Evolutionary conservation across 1,140 invertebrate species (phyloP), one percentile per base, ranked within the genome.

Genomic region (Nasonia vitripennis): DNA sequence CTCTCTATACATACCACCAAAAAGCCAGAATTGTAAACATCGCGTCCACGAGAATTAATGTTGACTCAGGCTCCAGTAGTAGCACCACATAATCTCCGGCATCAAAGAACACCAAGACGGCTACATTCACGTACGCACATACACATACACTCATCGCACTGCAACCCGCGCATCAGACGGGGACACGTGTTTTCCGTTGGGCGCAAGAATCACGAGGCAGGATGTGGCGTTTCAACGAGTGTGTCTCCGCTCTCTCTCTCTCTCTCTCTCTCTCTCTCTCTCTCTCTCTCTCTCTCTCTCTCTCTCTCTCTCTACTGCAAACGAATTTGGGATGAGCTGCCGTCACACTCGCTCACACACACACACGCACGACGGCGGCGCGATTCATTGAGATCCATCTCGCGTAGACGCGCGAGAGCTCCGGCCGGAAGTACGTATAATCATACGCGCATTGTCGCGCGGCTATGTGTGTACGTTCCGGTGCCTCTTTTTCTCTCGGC

Each of bases 351-450:
- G n/a, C 20, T 27, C 55, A 20, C 14, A 5, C 55, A 20, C 55
- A 20, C 55, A 62, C 20, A 62, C 55, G n/a, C 55, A n/a, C 55
- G 67, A 48, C 83, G 67, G n/a, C 78, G 86, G 88, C 86, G 84
- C 90, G 9, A 34, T 79, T 93, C 92, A 93, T 93, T 92, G 90
- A 88, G 91, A 93, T 93, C 92, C 92, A 91, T 93, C 91, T 93
- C 92, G 91, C 90, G 91, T 88, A 37, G 73, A 9, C 9, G 27
- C 68, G 89, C 86, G 87, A 37, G 85, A 37, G 81, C 87, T 78
- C 86, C 83, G 88, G 87, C 90, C 90, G 91, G 91, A 92, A 91
- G 87, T 87, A 87, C 87, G 87, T 74, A 90, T 89, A 27, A 45
- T 78, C 75, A 82, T 89, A 91, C 90, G 91, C 91, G 91, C 90